A percentile compares a stretch with the other conserved stretches of the same genome.
Conservation (phyloP, 2,797 vertebrate genomes). For the Hyperoplus lanceolatus region DNA sequence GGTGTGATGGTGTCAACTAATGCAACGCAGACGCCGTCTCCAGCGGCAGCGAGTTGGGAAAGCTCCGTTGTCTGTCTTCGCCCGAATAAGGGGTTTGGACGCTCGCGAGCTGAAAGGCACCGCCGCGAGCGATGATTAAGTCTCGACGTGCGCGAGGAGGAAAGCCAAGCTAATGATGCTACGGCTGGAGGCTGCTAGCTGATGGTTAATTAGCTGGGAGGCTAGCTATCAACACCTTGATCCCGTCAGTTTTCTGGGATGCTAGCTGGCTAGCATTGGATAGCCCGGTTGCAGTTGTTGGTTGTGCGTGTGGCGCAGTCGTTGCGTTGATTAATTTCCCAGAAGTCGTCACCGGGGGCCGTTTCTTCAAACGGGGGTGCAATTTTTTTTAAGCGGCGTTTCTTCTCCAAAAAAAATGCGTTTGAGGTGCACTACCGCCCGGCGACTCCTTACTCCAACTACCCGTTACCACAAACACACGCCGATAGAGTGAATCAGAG, state of each 20-base stretch:
- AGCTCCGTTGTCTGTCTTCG: conserved; percentile 45
- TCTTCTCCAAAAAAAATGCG: conserved; percentile 59
- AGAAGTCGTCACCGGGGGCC: conserved; percentile 64
- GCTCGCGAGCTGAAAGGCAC: conserved; percentile 46
- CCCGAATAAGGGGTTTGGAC: conserved; percentile 13
- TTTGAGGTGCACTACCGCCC: conserved; percentile 75
- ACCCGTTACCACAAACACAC: conserved; percentile 85
- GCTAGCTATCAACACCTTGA: conserved; percentile 81
- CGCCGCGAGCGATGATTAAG: conserved; percentile 48
- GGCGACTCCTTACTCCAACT: conserved; percentile 82
- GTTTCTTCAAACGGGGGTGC: conserved; percentile 59
- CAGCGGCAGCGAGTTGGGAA: conserved; percentile 50
- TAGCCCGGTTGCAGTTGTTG: conserved; percentile 70
- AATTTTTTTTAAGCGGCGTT: conserved; percentile 58
- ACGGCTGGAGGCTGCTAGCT: conserved; percentile 74
- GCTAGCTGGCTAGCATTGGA: conserved; percentile 73
- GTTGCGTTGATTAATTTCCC: conserved; percentile 57
- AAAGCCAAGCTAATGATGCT: conserved; percentile 72
- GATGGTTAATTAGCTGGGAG: conserved; percentile 81
- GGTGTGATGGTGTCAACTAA: conserved; percentile 78
- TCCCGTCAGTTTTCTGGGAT: conserved; percentile 73
- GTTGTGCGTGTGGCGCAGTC: conserved; percentile 75
- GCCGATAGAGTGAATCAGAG: conserved; percentile 85
- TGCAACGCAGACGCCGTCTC: conserved; percentile 74
- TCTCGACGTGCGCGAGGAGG: conserved; percentile 54